Evolutionary conservation across 1,140 invertebrate genomes (phyloP).

Genomic region (Drosophila tropicalis): DNA sequence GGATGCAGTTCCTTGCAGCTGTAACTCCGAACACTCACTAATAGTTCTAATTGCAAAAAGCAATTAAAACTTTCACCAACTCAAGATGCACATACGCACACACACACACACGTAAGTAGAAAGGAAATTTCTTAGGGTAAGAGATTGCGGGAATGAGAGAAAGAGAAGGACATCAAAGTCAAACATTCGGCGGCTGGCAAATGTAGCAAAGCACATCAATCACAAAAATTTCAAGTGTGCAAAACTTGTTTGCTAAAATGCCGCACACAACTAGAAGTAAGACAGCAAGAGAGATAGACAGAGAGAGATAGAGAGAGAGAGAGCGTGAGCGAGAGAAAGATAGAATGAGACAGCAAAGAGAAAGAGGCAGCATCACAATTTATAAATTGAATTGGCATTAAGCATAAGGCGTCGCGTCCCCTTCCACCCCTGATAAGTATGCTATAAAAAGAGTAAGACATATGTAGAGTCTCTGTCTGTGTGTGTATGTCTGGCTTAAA

Average conservation of each 20-base stretch:
- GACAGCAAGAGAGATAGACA: background rate
- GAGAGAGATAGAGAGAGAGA: background rate
- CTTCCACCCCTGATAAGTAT: constrained; percentile 51
- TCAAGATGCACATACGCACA: constrained; percentile 66
- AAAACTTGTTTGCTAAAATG: constrained; percentile 73
- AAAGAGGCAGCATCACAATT: constrained; percentile 45
- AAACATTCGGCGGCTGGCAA: constrained; percentile 54
- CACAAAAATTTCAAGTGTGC: constrained; percentile 81
- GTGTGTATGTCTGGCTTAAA: constrained; percentile 30
- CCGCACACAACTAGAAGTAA: constrained; percentile 26
- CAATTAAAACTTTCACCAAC: constrained; percentile 78
- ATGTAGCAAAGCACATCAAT: constrained; percentile 78
- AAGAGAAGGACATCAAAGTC: constrained; percentile 73
- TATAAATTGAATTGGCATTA: constrained; percentile 80
- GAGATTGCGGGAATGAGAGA: constrained; percentile 37
- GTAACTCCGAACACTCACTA: constrained; percentile 75
- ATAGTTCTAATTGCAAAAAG: constrained; percentile 82
- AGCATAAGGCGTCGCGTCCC: constrained; percentile 59
- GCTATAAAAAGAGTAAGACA: constrained; percentile 59
- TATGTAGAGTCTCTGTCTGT: background rate
- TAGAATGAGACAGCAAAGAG: background rate
- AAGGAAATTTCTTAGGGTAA: constrained; percentile 44
- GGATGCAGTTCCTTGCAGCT: constrained; percentile 65
- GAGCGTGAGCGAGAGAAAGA: constrained; percentile 2
- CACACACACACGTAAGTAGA: constrained; percentile 24